These are phyloP conservation scores for Elachura formosa DNA, from an alignment of 2,113 vertebrate genomes.

Conservation along the genomic window DNA sequence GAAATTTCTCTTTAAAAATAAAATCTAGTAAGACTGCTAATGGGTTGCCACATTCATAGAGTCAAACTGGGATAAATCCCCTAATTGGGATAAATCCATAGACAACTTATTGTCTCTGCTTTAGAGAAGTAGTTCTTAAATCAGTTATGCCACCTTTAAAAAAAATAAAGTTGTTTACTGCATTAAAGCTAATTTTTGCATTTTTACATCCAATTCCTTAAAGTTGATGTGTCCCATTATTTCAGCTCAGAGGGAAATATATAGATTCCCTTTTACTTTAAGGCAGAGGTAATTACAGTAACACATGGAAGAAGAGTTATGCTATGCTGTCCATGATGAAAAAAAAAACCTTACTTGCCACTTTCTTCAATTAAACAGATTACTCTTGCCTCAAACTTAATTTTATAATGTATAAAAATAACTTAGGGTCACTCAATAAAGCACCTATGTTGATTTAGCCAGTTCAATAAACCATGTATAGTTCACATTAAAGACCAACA, in stretches of 20 bases:
- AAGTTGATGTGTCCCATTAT: neutral
- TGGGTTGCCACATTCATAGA: neutral
- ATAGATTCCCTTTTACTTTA: neutral
- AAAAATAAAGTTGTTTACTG: neutral
- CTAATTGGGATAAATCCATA: neutral
- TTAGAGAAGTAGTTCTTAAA: neutral
- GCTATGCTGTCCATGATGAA: neutral
- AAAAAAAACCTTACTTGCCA: neutral
- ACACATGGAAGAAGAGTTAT: neutral
- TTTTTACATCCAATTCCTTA: neutral
- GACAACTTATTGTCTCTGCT: neutral
- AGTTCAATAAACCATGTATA: neutral
- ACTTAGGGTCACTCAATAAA: neutral
- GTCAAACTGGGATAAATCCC: neutral
- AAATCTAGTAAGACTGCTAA: neutral
- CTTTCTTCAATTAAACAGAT: neutral
- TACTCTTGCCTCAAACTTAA: neutral
- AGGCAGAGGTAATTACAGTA: neutral
- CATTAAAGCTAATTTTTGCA: neutral
- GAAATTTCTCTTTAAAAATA: neutral
- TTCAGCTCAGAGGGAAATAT: neutral
- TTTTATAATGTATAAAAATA: neutral
- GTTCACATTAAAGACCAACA: neutral
- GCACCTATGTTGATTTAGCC: neutral
- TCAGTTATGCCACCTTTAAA: accelerated